Evolutionary conservation across 2,113 vertebrate genomes (phyloP).

Genomic region (Megaceryle maxima): DNA sequence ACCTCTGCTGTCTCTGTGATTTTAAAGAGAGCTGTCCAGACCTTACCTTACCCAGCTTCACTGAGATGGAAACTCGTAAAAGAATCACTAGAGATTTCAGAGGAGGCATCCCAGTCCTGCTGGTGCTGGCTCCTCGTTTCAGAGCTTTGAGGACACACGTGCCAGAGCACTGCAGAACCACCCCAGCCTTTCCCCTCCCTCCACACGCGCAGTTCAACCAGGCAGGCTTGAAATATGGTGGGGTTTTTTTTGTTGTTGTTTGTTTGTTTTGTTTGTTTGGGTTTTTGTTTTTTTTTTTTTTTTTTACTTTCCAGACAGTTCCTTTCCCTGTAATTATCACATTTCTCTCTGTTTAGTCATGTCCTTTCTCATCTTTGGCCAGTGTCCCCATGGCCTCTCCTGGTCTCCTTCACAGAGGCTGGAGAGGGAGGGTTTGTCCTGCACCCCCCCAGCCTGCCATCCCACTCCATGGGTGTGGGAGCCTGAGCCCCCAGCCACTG

Average conservation of each 20-base stretch:
- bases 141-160: background rate
- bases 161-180: background rate
- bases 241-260: too few relatives aligned
- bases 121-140: background rate
- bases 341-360: background rate
- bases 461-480: background rate
- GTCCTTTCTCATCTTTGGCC: background rate
- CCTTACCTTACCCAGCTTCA: background rate
- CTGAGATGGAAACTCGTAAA: background rate
- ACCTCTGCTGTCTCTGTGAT: background rate
- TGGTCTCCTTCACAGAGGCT: background rate
- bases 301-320: background rate
- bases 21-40: background rate
- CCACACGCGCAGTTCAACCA: background rate
- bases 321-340: background rate
- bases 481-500: background rate
- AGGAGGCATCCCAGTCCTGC: background rate
- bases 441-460: background rate
- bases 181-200: background rate
- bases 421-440: background rate
- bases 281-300: too few relatives aligned
- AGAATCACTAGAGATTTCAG: background rate
- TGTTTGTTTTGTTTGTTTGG: too few relatives aligned
- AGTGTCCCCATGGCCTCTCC: background rate
- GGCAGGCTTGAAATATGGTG: background rate